A percentile compares a stretch with the other conserved stretches of the same genome.
These are phyloP conservation scores for Amblyopsis rosae DNA, from an alignment of 2,113 vertebrate species.

Conservation along the genomic window DNA sequence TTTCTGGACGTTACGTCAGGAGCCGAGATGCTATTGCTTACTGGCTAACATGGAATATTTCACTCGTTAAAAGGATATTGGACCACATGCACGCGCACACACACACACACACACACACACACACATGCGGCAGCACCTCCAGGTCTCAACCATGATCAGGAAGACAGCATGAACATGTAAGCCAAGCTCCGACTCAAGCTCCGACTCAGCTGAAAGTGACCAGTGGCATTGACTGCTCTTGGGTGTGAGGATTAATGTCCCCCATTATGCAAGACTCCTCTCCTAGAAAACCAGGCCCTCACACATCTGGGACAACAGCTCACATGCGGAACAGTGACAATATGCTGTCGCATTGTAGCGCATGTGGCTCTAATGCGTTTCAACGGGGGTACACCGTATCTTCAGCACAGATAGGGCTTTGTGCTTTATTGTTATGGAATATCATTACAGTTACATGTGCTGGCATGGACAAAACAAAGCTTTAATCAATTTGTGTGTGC, in stretches of 20 bases:
- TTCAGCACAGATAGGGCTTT: conserved; percentile 22
- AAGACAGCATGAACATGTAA: conserved; percentile 30
- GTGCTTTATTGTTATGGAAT: conserved; percentile 53
- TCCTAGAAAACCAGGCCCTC: conserved; percentile 15
- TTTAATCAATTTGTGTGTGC: conserved; percentile 20
- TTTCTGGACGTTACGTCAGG: too few relatives aligned
- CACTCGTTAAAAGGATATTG: too few relatives aligned
- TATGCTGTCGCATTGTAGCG: background rate
- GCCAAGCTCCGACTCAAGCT: conserved; percentile 36
- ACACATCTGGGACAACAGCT: conserved; percentile 7
- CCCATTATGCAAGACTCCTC: conserved; percentile 26
- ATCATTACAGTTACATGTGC: conserved; percentile 47
- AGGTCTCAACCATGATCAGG: conserved; percentile 23
- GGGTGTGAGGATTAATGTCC: conserved; percentile 33
- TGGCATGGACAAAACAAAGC: conserved; percentile 1
- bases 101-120: background rate
- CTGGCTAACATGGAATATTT: too few relatives aligned
- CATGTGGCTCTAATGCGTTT: background rate
- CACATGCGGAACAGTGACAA: background rate
- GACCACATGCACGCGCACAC: too few relatives aligned
- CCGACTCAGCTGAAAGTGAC: conserved; percentile 43
- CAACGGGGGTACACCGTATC: conserved; percentile 5
- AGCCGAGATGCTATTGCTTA: too few relatives aligned
- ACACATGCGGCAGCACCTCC: conserved; percentile 5
- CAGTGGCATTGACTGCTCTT: conserved; percentile 42